Evolutionary conservation across 2,113 vertebrate genomes (phyloP).

Genomic region (Pithys albifrons): DNA sequence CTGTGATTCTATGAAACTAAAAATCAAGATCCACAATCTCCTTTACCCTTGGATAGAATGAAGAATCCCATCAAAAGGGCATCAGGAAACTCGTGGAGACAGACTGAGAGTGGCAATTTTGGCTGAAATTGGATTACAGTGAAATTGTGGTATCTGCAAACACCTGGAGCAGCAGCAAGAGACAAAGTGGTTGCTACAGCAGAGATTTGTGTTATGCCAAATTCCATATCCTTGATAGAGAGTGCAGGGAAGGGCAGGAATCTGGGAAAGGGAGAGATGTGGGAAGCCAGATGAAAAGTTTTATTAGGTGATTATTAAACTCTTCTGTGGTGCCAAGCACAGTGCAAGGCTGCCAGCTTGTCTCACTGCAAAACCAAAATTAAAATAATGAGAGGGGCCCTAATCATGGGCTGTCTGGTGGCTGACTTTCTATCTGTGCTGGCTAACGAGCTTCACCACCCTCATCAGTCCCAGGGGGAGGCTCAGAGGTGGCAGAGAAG

Average conservation of each 20-base stretch:
- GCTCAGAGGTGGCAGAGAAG: not conserved
- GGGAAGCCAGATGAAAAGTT: constrained; percentile 59
- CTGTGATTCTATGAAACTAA: not conserved
- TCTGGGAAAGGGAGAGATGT: not conserved
- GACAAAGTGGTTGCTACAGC: not conserved
- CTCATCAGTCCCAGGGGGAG: not conserved
- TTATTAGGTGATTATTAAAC: constrained; percentile 71
- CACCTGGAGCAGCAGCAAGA: not conserved
- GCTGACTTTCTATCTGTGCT: not conserved
- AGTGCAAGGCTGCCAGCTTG: constrained; percentile 3
- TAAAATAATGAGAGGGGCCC: constrained; percentile 44
- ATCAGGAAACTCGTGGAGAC: accelerated
- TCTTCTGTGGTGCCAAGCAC: constrained; percentile 30
- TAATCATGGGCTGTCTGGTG: not conserved
- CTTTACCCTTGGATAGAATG: accelerated
- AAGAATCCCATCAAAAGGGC: not conserved
- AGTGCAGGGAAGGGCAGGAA: not conserved
- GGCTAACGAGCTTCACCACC: not conserved
- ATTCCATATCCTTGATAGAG: not conserved
- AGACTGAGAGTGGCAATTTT: not conserved
- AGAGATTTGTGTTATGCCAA: not conserved
- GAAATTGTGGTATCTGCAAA: not conserved
- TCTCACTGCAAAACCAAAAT: constrained; percentile 34
- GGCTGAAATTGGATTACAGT: not conserved
- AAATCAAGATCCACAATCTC: not conserved